phyloP scores from a whole-genome alignment of 30 jellyfish, hydroid and myxozoan genomes.

The Turritopsis rubra region DNA sequence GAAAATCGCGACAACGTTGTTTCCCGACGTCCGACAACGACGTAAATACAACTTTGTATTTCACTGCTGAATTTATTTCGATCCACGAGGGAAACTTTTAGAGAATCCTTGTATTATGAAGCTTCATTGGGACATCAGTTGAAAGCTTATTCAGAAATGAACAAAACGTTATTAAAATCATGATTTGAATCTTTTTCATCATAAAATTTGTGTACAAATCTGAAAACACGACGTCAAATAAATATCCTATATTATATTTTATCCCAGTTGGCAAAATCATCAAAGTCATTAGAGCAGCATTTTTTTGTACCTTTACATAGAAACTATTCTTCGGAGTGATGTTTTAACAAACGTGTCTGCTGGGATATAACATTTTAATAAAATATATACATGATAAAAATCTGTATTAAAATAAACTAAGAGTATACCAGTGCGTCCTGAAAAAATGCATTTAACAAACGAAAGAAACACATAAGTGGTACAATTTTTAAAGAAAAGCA shows the following conservation, averaged over 20 bases:
- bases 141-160: neutral
- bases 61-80: neutral
- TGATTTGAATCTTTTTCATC: neutral
- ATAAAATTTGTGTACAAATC: neutral
- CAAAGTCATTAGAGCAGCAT: neutral
- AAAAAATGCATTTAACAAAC: too few relatives aligned
- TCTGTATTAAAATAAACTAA: neutral
- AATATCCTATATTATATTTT: too few relatives aligned
- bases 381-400: neutral
- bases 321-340: neutral
- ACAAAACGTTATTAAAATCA: neutral
- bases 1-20: neutral
- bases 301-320: neutral
- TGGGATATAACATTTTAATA: too few relatives aligned
- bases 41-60: neutral
- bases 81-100: neutral
- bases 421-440: neutral
- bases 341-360: neutral
- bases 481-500: too few relatives aligned
- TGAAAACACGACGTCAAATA: neutral
- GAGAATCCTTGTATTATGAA: neutral
- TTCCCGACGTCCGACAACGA: neutral
- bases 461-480: too few relatives aligned
- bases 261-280: neutral
- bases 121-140: neutral